Evolutionary conservation across 2,888 invertebrate species (phyloP).

Genomic region (Rhabditoides inermis): DNA sequence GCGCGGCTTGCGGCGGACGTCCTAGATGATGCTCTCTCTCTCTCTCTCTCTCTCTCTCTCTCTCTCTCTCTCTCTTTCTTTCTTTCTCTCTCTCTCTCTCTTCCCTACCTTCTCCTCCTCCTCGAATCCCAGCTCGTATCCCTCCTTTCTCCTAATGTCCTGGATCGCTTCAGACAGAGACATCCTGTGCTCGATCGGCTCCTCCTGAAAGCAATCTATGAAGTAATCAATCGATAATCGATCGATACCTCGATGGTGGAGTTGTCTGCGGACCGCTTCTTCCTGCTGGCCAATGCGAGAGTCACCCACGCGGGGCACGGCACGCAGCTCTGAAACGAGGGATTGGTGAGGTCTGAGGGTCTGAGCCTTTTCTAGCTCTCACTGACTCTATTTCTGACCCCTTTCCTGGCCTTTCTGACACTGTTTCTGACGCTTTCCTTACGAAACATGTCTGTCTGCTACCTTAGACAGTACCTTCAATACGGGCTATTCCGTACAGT

Average conservation of each 20-base stretch:
- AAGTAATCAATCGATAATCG: background rate
- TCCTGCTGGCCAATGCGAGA: slow-evolving; percentile 35
- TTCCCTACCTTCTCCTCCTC: background rate
- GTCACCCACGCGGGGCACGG: slow-evolving; percentile 48
- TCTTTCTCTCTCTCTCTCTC: slow-evolving; percentile 1
- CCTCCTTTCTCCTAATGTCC: slow-evolving; percentile 30
- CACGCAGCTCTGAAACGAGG: slow-evolving; percentile 27
- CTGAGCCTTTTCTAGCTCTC: too few relatives aligned
- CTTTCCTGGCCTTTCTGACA: too few relatives aligned
- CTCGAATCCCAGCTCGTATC: slow-evolving; percentile 30
- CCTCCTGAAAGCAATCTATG: background rate
- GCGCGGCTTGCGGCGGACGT: slow-evolving; percentile 2
- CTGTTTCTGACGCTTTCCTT: too few relatives aligned
- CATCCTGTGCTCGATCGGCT: slow-evolving; percentile 6
- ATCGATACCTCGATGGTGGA: background rate
- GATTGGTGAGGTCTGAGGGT: background rate
- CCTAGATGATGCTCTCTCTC: slow-evolving; percentile 4
- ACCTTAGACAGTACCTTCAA: too few relatives aligned
- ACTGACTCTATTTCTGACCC: too few relatives aligned
- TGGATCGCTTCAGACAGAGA: slow-evolving; percentile 30
- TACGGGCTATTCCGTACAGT: too few relatives aligned
- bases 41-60: background rate
- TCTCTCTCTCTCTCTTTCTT: slow-evolving; percentile 1
- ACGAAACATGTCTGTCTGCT: too few relatives aligned
- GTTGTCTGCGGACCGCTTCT: slow-evolving; percentile 9